A percentile compares a stretch with the other conserved stretches of the same genome.
Conservation (phyloP, 53 echinoderm and acorn worm genomes). For the Crossaster papposus region DNA sequence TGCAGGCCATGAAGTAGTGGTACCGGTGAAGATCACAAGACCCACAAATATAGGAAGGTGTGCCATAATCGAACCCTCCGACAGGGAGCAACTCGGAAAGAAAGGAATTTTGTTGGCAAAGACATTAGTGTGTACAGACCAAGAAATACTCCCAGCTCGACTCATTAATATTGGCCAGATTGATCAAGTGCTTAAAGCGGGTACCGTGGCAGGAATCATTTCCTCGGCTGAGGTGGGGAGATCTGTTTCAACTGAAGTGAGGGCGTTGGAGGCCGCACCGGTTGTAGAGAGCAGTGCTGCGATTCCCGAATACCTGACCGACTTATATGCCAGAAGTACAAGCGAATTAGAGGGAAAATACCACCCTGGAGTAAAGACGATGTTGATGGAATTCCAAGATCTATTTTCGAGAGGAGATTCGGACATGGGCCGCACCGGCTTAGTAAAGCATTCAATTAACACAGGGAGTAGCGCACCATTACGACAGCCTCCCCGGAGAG, state of each 20-base stretch:
- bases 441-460: conserved; percentile 67
- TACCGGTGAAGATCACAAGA: not conserved
- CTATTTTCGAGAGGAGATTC: conserved; percentile 40
- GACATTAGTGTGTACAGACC: conserved; percentile 24
- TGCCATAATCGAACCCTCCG: conserved; percentile 20
- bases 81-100: not conserved
- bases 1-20: conserved; percentile 50
- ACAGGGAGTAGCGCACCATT: conserved; percentile 57
- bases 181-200: conserved; percentile 18
- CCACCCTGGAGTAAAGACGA: not conserved
- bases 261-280: not conserved
- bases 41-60: not conserved
- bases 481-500: conserved; percentile 51
- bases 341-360: not conserved
- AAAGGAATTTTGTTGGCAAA: conserved; percentile 39
- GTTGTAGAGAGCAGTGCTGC: not conserved
- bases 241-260: not conserved
- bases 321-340: conserved; percentile 7
- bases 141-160: conserved; percentile 11
- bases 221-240: not conserved
- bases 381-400: not conserved
- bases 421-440: conserved; percentile 65
- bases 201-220: conserved; percentile 27
- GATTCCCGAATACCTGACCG: not conserved
- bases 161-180: conserved; percentile 33